phyloP scores from a whole-genome alignment of 2,888 invertebrate genomes.

The Tryphoninae sp. region DNA sequence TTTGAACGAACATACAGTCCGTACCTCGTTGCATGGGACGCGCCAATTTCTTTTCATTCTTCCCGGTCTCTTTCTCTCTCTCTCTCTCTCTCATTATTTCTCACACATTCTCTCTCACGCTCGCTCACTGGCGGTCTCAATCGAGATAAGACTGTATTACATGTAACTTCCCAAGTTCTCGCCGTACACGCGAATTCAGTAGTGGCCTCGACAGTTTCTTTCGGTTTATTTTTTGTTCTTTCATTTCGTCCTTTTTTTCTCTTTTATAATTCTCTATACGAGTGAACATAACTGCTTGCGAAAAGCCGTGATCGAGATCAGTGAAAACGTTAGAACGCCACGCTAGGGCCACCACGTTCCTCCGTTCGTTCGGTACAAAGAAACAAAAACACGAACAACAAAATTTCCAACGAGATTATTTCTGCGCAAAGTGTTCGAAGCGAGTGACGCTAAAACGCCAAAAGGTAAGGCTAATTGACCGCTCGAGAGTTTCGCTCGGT shows the following conservation, averaged over 20 bases:
- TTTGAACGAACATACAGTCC: conserved; percentile 70
- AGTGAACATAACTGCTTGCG: conserved; percentile 55
- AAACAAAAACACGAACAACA: conserved; percentile 28
- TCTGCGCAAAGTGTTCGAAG: conserved; percentile 42
- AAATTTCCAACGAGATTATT: conserved; percentile 7
- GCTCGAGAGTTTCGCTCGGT: conserved; percentile 35
- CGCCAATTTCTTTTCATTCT: conserved; percentile 44
- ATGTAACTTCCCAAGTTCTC: conserved; percentile 52
- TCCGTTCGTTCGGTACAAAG: conserved; percentile 18
- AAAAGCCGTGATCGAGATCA: conserved; percentile 15
- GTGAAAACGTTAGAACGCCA: conserved; percentile 31
- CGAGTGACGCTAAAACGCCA: conserved; percentile 47
- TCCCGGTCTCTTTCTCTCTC: background rate
- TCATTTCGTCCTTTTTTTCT: conserved; percentile 13
- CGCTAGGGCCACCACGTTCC: conserved; percentile 17
- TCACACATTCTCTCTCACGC: too few relatives aligned
- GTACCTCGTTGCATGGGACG: conserved; percentile 49
- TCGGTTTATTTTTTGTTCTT: conserved; percentile 25
- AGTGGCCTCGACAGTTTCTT: conserved; percentile 40
- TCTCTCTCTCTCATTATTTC: too few relatives aligned
- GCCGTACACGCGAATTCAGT: conserved; percentile 31
- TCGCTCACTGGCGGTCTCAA: conserved; percentile 29
- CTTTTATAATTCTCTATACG: conserved; percentile 6
- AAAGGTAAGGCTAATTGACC: conserved; percentile 53
- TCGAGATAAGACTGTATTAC: conserved; percentile 58